These are phyloP conservation scores for Ia io DNA, from an alignment of 2,113 vertebrate genomes.

Conservation along the genomic window DNA sequence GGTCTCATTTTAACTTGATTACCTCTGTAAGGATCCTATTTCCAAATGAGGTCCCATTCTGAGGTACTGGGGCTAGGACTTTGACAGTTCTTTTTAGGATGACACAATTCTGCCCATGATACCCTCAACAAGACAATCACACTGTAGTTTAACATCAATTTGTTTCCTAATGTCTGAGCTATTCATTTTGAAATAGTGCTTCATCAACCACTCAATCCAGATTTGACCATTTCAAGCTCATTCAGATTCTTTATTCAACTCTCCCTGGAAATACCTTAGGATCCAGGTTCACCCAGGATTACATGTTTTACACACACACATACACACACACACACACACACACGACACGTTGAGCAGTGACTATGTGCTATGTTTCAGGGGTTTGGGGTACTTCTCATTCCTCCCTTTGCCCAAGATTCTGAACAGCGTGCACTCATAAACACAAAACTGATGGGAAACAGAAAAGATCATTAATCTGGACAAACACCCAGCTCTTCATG, in stretches of 20 bases:
- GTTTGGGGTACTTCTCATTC: neutral
- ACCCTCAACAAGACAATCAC: neutral
- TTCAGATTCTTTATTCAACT: neutral
- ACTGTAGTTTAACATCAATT: neutral
- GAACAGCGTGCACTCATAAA: neutral
- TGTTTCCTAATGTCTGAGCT: neutral
- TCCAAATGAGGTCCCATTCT: neutral
- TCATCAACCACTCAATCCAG: neutral
- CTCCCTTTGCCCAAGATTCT: neutral
- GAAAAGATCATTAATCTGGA: neutral
- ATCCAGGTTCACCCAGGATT: neutral
- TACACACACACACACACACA: neutral
- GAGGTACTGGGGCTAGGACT: neutral
- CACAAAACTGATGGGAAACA: neutral
- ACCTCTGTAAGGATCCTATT: neutral
- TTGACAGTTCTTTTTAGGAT: neutral
- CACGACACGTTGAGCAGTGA: neutral
- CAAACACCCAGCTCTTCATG: neutral
- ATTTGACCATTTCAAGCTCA: neutral
- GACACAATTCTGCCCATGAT: neutral
- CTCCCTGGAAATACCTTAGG: neutral
- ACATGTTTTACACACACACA: neutral
- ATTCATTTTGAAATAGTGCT: neutral
- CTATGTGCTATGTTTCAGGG: neutral
- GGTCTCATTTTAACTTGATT: neutral